These are phyloP conservation scores for Lycocerus yunnanus DNA, from an alignment of 2,888 invertebrate species.

Conservation along the genomic window DNA sequence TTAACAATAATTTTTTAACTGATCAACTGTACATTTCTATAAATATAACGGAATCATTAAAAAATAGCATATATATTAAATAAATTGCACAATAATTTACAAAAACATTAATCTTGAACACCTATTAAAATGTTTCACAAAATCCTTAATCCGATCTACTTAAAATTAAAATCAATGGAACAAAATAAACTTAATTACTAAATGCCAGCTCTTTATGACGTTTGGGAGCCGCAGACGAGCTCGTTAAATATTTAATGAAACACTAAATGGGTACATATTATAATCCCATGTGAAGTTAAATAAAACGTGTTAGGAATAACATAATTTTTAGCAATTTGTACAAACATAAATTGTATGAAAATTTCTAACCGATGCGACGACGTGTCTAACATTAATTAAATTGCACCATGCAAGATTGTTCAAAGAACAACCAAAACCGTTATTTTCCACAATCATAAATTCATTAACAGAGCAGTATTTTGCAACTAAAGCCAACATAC, in stretches of 20 bases:
- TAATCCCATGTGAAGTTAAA: not conserved
- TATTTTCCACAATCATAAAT: not conserved
- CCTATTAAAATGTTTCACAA: not conserved
- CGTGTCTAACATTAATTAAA: not conserved
- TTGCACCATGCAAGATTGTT: not conserved
- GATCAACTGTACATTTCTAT: too few relatives aligned
- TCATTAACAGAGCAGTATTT: not conserved
- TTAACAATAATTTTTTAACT: too few relatives aligned
- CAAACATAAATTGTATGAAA: not conserved
- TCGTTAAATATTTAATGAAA: not conserved
- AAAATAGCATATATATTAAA: too few relatives aligned
- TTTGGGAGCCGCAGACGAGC: not conserved
- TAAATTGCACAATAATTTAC: too few relatives aligned
- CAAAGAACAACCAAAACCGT: not conserved
- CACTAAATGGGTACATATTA: not conserved
- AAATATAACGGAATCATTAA: too few relatives aligned
- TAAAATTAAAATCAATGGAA: not conserved
- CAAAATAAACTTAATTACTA: not conserved
- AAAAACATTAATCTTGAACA: too few relatives aligned
- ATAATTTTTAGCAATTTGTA: not conserved
- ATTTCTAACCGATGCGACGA: not conserved
- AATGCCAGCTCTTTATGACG: not conserved
- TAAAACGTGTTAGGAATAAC: not conserved
- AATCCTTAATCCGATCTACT: not conserved
- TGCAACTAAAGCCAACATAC: not conserved